Conservation (phyloP, 2,113 vertebrate species). For the Isichthys henryi region DNA sequence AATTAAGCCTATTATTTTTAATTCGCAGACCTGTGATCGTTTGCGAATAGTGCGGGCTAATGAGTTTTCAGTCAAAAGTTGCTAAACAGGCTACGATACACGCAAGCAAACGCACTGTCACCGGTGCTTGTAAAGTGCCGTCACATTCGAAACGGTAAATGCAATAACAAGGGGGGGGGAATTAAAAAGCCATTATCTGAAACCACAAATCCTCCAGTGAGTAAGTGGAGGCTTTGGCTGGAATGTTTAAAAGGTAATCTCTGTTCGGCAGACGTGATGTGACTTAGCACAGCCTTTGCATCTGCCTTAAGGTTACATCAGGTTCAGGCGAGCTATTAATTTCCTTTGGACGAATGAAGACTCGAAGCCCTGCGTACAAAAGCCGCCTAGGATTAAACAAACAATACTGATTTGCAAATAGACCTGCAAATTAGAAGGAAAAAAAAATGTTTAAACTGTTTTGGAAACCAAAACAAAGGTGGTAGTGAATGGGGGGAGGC, state of each 20-base stretch:
- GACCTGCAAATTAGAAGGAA: background rate
- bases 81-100: background rate
- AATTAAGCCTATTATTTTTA: background rate
- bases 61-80: background rate
- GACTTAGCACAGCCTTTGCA: background rate
- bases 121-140: background rate
- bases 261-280: background rate
- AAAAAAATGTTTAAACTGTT: background rate
- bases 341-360: background rate
- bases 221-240: background rate
- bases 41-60: background rate
- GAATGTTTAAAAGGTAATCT: background rate
- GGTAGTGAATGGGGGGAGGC: background rate
- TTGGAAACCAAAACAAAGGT: background rate
- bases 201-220: background rate
- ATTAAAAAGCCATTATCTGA: conserved; percentile 4
- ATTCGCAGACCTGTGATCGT: background rate
- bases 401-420: background rate
- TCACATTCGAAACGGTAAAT: background rate
- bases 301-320: background rate
- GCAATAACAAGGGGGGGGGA: background rate
- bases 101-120: background rate
- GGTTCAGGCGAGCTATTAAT: background rate
- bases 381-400: background rate
- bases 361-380: background rate